A percentile compares a stretch with the other conserved stretches of the same genome.
Conservation (phyloP, 2,113 vertebrate genomes). For the Gymnobelideus leadbeateri region DNA sequence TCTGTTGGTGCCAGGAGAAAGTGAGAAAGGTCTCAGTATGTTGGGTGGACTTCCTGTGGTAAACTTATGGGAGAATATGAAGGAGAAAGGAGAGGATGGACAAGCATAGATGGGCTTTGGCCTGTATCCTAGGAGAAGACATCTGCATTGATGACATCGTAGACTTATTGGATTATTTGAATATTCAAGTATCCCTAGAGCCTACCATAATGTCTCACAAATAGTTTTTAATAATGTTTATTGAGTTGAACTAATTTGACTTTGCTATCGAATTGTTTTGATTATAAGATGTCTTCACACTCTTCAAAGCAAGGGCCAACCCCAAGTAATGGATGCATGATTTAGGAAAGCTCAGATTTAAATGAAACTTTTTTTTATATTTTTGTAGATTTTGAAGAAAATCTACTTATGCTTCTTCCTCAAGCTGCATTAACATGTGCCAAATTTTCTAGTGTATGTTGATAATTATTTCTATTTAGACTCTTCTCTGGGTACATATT, state of each 20-base stretch:
- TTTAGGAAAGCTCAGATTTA: conserved; percentile 32
- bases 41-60: not conserved
- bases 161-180: not conserved
- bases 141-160: not conserved
- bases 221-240: not conserved
- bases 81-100: not conserved
- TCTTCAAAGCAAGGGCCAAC: conserved; percentile 13
- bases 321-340: conserved; percentile 1
- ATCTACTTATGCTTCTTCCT: not conserved
- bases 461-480: conserved; percentile 50
- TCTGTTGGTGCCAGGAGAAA: not conserved
- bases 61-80: not conserved
- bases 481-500: not conserved
- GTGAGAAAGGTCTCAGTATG: not conserved
- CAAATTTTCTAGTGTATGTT: conserved; percentile 12
- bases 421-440: conserved; percentile 10
- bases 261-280: not conserved
- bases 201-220: not conserved
- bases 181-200: not conserved
- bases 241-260: not conserved
- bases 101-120: not conserved
- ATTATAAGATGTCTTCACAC: conserved; percentile 21
- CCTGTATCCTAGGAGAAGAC: not conserved
- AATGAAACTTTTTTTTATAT: conserved; percentile 23
- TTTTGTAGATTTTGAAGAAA: conserved; percentile 42